These are phyloP conservation scores for Acrossocheilus wenchowensis DNA, from an alignment of 2,797 vertebrate species.

Conservation along the genomic window DNA sequence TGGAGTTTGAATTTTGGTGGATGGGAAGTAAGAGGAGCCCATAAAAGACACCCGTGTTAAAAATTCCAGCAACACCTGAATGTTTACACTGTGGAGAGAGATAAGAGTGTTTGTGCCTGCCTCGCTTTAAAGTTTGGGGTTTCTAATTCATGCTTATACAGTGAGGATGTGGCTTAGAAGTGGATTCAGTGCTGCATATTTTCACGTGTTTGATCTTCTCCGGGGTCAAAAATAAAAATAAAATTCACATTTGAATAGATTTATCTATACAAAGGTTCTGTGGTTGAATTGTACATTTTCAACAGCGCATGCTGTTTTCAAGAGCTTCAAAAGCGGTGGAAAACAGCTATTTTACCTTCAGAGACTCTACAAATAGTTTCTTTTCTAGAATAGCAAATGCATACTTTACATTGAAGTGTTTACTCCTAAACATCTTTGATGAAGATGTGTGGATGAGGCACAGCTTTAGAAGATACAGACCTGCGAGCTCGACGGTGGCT, in stretches of 20 bases:
- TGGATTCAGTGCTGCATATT: constrained; percentile 33
- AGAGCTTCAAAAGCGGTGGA: not conserved
- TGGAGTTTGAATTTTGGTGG: constrained; percentile 43
- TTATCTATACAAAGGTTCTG: constrained; percentile 12
- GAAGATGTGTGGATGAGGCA: not conserved
- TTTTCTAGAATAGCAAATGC: not conserved
- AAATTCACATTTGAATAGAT: constrained; percentile 13
- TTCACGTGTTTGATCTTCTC: constrained; percentile 46
- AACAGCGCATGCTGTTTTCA: constrained; percentile 7
- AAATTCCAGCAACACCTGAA: constrained; percentile 65
- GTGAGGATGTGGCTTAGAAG: constrained; percentile 46
- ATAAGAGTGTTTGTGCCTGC: constrained; percentile 71
- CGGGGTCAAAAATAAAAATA: constrained; percentile 17
- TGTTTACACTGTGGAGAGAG: constrained; percentile 60
- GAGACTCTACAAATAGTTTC: not conserved
- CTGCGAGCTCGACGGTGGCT: constrained; percentile 75
- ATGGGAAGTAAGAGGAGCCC: constrained; percentile 56
- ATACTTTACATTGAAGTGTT: not conserved
- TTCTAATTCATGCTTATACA: constrained; percentile 56
- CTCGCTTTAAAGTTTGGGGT: constrained; percentile 61
- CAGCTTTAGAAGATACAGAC: constrained; percentile 70
- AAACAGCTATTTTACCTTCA: constrained; percentile 21
- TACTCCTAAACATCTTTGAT: not conserved
- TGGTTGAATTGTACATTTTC: constrained; percentile 19
- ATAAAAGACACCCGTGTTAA: constrained; percentile 57